Evolutionary conservation across 2,888 invertebrate genomes (phyloP), one percentile per base, ranked within the genome.

Genomic region (Dryobota labecula): DNA sequence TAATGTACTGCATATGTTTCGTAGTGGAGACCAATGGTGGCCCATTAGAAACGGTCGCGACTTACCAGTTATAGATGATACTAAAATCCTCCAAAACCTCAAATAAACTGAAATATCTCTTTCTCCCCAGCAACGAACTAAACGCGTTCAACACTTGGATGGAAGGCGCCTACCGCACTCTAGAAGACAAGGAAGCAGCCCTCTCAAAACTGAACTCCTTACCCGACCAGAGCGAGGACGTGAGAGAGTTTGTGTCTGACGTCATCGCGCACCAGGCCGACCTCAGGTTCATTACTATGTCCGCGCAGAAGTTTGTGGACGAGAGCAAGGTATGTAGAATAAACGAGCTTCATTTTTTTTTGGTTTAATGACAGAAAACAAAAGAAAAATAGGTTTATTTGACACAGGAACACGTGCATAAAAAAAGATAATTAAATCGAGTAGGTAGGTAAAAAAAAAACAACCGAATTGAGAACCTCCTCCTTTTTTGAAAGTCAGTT

Each of bases 221-320:
- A 33, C 96, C 97, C 56, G 96, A 96, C 15, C 98, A 97, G 89
- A 97, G 97, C 38, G 98, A 98, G 83, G 97, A 97, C n/a, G 98
- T 98, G 8, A 97, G 98, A 47, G 98, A 98, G 87, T 98, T 99
- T 92, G 98, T 99, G 43, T 98, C 98, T 79, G 99, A 99, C 93
- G 98, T 99, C 4, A 99, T 99, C 88, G 98, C 99, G 0, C 99
- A 99, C 90, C 99, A 99, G 92, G 99, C 99, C 0, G 99, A 99
- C 94, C 95, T 99, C 43, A 96, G 99, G 72, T 99, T 99, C 93
- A 98, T 99, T 84, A 98, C 99, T 5, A 99, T 99, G 98, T 98
- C 99, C 1, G 99, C 99, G 2, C 99, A 99, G 95, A 99, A 99
- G 93, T 99, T 99, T 92, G 97, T 99, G 36, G 99, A 99, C 88